Base-by-base conservation (phyloP, 1,140 invertebrate species). In the Triops longicaudatus region DNA sequence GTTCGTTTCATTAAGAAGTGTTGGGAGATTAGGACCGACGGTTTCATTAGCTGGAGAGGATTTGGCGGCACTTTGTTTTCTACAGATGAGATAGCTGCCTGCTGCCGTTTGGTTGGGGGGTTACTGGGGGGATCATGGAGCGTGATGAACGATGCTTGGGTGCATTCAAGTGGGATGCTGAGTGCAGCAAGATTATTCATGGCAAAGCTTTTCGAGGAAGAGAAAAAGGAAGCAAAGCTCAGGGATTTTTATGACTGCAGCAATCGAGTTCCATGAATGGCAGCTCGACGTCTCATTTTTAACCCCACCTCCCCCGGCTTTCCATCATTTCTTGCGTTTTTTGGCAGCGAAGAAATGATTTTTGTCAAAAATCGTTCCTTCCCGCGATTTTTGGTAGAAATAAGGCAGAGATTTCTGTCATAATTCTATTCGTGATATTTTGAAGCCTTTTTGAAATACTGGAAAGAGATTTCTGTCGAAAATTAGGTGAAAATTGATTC, bases 61-160 rank as follows among this genome's bases (percentile, higher is more conserved):
- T 63, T 63, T 63, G 50, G 50, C 22, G 50, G 50, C 50, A 63
- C 50, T 63, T 37, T 63, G 50, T 63, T 63, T 63, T 63, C 50
- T 14, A 9, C n/a, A 5, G 50, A 63, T 7, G 50, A 63, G n/a
- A 63, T 63, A 37, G 31, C 31, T n/a, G 31, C 31, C 31, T 17
- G 50, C 50, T 63, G 50, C 22, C n/a, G 50, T n/a, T n/a, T 5
- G 50, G 17, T 6, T 63, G 14, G 14, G 50, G 50, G 50, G 50
- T 63, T 6, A n/a, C 10, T n/a, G 50, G 50, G 50, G 50, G 22
- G 14, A 63, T 63, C 50, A 22, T 63, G 50, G 22, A 63, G 50
- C 50, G 50, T 63, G 50, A 63, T 63, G 50, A 63, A 63, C 50
- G 50, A 63, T 63, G 50, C 50, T 63, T 63, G 50, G 50, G 14